These are phyloP conservation scores for Cyclina sinensis DNA, from an alignment of 1,140 invertebrate species.

Conservation along the genomic window DNA sequence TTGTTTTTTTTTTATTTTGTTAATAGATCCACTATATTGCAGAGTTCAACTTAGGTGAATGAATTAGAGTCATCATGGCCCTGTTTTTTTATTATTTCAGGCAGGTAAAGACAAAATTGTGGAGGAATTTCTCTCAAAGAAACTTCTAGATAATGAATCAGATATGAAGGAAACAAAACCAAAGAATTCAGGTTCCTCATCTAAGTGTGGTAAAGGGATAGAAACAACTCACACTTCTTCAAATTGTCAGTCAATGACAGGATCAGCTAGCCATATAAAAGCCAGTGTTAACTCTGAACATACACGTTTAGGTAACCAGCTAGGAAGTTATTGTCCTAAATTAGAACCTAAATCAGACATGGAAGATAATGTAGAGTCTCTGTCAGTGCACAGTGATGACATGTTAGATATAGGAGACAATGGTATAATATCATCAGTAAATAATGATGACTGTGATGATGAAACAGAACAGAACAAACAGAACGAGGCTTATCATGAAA, in stretches of 20 bases:
- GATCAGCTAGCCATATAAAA: background rate
- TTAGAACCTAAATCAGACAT: constrained; percentile 13
- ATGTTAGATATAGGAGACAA: no score
- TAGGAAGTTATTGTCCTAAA: constrained; percentile 47
- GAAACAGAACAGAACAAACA: background rate
- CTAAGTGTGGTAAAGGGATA: background rate
- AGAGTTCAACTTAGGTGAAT: no score
- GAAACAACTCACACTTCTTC: background rate
- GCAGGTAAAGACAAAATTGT: constrained; percentile 33
- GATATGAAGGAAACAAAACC: background rate
- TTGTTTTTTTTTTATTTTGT: no score
- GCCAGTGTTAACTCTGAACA: background rate
- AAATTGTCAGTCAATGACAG: background rate
- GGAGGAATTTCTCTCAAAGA: background rate
- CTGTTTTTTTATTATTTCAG: no score
- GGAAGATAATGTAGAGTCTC: background rate
- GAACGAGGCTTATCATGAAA: background rate
- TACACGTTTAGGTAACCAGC: background rate
- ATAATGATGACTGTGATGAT: background rate
- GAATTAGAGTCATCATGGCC: no score
- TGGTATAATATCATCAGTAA: no score
- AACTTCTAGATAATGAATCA: background rate
- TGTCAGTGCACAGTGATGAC: background rate
- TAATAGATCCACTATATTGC: no score
- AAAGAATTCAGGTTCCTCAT: no score